A percentile compares a stretch with the other conserved stretches of the same genome.
phyloP scores from a whole-genome alignment of 2,888 invertebrate genomes.

The Tenthredo amoena region DNA sequence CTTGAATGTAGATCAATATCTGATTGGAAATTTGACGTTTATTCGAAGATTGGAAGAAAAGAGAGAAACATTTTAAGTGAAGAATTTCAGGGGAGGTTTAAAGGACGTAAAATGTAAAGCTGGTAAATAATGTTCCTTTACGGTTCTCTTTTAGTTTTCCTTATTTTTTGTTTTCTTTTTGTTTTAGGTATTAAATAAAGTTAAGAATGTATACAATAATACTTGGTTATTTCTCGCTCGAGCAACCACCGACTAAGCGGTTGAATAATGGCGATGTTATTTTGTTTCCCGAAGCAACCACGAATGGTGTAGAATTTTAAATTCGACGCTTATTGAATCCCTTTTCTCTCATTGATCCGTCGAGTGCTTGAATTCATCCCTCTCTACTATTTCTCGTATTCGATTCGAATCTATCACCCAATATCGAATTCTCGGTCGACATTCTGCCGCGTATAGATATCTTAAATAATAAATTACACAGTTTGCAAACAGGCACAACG shows the following conservation, averaged over 20 bases:
- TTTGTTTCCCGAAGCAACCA: neutral
- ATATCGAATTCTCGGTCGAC: conserved; percentile 5
- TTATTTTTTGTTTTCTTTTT: neutral
- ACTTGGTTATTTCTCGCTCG: conserved; percentile 18
- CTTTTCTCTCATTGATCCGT: conserved; percentile 37
- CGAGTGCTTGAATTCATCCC: conserved; percentile 3
- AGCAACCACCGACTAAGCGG: conserved; percentile 11
- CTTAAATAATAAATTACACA: neutral
- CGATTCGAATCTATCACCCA: neutral
- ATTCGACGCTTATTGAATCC: conserved; percentile 33
- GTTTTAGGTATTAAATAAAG: conserved; percentile 1
- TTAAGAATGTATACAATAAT: conserved; percentile 1
- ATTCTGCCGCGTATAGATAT: neutral
- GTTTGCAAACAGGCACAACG: neutral
- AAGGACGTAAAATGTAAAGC: neutral
- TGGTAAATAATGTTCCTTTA: neutral
- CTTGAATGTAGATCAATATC: neutral
- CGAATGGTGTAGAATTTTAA: conserved; percentile 42
- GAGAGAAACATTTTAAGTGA: neutral
- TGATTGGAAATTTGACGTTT: neutral
- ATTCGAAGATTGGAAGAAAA: neutral
- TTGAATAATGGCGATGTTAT: conserved; percentile 41
- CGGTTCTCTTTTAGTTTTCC: neutral
- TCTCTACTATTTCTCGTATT: neutral
- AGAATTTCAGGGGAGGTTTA: neutral